Conservation (phyloP, 2,797 vertebrate species). For the Cyprinella venusta region DNA sequence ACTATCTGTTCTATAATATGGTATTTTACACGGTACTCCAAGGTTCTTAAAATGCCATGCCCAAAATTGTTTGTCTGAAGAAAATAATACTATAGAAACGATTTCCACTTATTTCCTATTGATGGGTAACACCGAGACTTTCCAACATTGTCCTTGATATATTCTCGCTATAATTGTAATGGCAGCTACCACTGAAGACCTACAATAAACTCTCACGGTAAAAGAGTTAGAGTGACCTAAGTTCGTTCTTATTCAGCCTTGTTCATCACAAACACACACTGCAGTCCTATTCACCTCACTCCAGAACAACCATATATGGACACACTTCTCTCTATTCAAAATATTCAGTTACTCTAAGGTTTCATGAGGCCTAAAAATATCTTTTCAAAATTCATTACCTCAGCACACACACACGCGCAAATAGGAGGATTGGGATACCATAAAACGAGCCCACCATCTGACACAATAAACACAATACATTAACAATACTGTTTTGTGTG, state of each 20-base stretch:
- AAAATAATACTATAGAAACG: background rate
- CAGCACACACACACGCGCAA: conserved; percentile 12
- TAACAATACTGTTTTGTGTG: conserved; percentile 20
- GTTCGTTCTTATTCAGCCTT: background rate
- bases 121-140: background rate
- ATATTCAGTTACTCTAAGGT: conserved; percentile 36
- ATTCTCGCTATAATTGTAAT: background rate
- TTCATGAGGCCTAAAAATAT: conserved; percentile 41
- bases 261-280: conserved; percentile 18
- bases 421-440: conserved; percentile 11
- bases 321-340: conserved; percentile 20
- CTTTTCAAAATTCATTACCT: conserved; percentile 31
- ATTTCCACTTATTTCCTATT: background rate
- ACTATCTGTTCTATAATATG: background rate
- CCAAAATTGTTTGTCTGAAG: background rate
- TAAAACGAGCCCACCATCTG: conserved; percentile 17
- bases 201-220: background rate
- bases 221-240: background rate
- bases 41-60: background rate
- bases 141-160: background rate
- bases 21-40: background rate
- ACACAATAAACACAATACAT: conserved; percentile 37
- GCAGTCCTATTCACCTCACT: background rate
- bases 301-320: conserved; percentile 33
- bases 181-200: background rate